A percentile compares a stretch with the other conserved stretches of the same genome.
phyloP scores from a whole-genome alignment of 1,140 invertebrate genomes.

The Gryllus bimaculatus region DNA sequence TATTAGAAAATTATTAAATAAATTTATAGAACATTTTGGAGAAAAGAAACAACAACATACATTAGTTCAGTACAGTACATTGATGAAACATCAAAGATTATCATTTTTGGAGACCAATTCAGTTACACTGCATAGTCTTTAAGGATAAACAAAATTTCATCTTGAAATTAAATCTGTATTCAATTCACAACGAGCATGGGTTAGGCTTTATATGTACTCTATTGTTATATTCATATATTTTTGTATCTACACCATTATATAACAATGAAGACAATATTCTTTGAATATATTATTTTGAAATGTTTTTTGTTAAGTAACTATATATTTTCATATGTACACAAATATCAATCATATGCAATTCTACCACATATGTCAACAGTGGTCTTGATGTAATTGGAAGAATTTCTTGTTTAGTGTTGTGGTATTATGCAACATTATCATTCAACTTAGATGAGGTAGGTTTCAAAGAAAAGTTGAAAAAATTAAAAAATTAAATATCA shows the following conservation, averaged over 20 bases:
- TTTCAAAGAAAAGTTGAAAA: no score
- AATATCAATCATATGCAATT: background rate
- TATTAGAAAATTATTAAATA: background rate
- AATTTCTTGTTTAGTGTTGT: background rate
- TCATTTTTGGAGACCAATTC: background rate
- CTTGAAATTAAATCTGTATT: no score
- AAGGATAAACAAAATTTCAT: no score
- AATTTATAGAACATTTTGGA: background rate
- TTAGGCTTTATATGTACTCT: background rate
- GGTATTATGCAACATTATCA: background rate
- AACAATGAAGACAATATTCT: constrained; percentile 22
- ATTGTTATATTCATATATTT: background rate
- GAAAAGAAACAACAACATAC: background rate
- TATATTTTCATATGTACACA: background rate
- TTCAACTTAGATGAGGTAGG: no score
- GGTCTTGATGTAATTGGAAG: background rate
- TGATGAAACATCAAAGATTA: background rate
- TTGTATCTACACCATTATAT: background rate
- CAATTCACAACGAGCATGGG: no score
- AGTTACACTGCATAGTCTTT: no score
- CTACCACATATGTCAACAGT: background rate
- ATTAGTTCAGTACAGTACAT: background rate
- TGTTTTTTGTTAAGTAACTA: background rate
- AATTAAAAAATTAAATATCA: no score
- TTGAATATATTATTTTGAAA: background rate